Evolutionary conservation across 2,797 vertebrate species (phyloP).

Genomic region (Merluccius polli): DNA sequence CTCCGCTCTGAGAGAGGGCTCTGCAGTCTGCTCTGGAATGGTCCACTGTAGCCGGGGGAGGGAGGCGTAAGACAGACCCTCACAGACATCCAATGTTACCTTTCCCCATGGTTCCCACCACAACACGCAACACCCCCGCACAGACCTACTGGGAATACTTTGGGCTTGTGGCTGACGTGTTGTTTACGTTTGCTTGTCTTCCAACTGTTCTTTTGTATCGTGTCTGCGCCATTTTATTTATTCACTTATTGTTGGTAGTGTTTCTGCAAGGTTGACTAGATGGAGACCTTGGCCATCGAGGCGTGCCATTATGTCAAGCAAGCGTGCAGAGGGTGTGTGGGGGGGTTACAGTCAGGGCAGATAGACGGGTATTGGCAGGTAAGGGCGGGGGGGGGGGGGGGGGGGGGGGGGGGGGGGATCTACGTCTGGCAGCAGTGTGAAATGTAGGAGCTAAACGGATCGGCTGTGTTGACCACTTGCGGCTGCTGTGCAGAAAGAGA

Average conservation of each 20-base stretch:
- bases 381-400: background rate
- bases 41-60: constrained; percentile 54
- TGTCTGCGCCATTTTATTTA: background rate
- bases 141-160: constrained; percentile 69
- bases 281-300: constrained; percentile 53
- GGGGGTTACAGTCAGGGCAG: constrained; percentile 24
- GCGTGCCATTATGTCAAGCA: constrained; percentile 56
- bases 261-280: constrained; percentile 49
- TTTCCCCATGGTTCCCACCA: constrained; percentile 15
- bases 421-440: constrained; percentile 28
- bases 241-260: background rate
- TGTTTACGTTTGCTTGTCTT: constrained; percentile 18
- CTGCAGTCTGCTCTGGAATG: constrained; percentile 66
- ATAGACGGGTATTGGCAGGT: constrained; percentile 8
- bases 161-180: constrained; percentile 71
- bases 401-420: background rate
- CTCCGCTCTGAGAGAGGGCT: constrained; percentile 17
- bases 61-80: constrained; percentile 31
- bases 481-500: constrained; percentile 58
- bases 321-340: constrained; percentile 30
- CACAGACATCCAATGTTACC: constrained; percentile 23
- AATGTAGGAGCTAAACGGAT: constrained; percentile 38
- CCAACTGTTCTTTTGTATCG: constrained; percentile 30
- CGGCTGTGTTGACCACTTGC: constrained; percentile 49
- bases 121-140: constrained; percentile 21